phyloP scores from a whole-genome alignment of 2,888 invertebrate species.

The Andrena dorsata region DNA sequence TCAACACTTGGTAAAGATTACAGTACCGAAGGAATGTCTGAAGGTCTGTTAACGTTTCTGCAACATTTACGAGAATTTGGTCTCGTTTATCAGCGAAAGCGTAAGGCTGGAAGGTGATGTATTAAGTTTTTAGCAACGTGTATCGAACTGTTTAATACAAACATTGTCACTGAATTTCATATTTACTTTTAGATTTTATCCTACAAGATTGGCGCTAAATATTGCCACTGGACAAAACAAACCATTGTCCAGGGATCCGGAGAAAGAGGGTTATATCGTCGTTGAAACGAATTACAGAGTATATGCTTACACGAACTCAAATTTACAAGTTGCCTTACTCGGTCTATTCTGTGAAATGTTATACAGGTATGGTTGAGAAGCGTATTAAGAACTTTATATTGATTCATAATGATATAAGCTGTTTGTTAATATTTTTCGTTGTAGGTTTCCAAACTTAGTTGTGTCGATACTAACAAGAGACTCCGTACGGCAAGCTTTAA shows the following conservation, averaged over 20 bases:
- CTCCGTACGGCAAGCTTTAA: slow-evolving; percentile 97
- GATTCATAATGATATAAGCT: not conserved
- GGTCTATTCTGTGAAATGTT: slow-evolving; percentile 97
- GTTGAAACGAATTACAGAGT: slow-evolving; percentile 98
- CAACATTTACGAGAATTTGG: slow-evolving; percentile 99
- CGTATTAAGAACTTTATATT: not conserved
- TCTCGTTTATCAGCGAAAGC: slow-evolving; percentile 96
- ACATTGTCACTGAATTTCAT: slow-evolving; percentile 40
- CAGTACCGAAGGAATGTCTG: slow-evolving; percentile 97
- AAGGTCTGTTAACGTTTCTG: slow-evolving; percentile 94
- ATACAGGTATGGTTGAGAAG: slow-evolving; percentile 88
- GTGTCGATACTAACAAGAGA: slow-evolving; percentile 97
- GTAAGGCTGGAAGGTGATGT: slow-evolving; percentile 87
- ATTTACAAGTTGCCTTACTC: slow-evolving; percentile 96
- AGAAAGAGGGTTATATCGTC: slow-evolving; percentile 91
- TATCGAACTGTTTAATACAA: slow-evolving; percentile 8
- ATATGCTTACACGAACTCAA: slow-evolving; percentile 97
- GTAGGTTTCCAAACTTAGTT: slow-evolving; percentile 97
- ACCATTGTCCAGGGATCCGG: slow-evolving; percentile 82
- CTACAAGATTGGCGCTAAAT: slow-evolving; percentile 96
- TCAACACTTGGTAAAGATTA: slow-evolving; percentile 98
- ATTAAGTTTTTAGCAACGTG: slow-evolving; percentile 3
- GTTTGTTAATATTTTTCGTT: slow-evolving; percentile 49
- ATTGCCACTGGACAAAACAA: slow-evolving; percentile 88
- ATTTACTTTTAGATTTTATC: slow-evolving; percentile 91